Conservation (phyloP, 2,113 vertebrate genomes). For the Coreoperca whiteheadi region DNA sequence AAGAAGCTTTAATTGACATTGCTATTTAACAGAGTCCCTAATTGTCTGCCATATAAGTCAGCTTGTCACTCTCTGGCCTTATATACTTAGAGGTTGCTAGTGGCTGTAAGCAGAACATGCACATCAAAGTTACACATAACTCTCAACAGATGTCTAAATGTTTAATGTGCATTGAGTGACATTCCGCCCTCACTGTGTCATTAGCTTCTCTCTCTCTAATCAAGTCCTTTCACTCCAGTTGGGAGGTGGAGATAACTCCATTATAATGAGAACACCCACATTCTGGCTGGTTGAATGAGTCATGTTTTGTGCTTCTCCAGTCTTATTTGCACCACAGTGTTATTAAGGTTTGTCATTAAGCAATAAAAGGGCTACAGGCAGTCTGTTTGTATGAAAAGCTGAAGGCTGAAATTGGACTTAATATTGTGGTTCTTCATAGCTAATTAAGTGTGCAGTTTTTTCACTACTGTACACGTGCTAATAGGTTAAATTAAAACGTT, state of each 20-base stretch:
- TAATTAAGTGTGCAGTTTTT: constrained; percentile 61
- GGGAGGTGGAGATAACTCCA: constrained; percentile 70
- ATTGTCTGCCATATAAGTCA: constrained; percentile 60
- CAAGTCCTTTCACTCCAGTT: constrained; percentile 69
- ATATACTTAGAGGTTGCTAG: constrained; percentile 29
- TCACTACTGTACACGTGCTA: not conserved
- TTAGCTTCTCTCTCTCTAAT: constrained; percentile 75
- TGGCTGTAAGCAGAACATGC: constrained; percentile 58
- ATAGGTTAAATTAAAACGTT: not conserved
- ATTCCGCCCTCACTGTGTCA: constrained; percentile 72
- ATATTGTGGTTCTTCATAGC: constrained; percentile 35
- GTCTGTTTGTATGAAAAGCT: constrained; percentile 52
- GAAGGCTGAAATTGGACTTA: constrained; percentile 50
- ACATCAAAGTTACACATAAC: constrained; percentile 60
- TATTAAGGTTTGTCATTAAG: constrained; percentile 66
- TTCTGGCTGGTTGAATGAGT: constrained; percentile 57
- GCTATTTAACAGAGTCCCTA: constrained; percentile 62
- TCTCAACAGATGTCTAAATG: constrained; percentile 78
- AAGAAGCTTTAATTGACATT: constrained; percentile 60
- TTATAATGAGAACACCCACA: constrained; percentile 78
- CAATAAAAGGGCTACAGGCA: constrained; percentile 36
- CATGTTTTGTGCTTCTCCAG: constrained; percentile 59
- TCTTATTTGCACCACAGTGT: constrained; percentile 56
- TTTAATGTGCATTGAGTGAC: constrained; percentile 80
- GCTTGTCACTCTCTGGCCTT: constrained; percentile 52